These are phyloP conservation scores for Mionectes olivaceus DNA, from an alignment of 2,797 vertebrate genomes.

Conservation along the genomic window DNA sequence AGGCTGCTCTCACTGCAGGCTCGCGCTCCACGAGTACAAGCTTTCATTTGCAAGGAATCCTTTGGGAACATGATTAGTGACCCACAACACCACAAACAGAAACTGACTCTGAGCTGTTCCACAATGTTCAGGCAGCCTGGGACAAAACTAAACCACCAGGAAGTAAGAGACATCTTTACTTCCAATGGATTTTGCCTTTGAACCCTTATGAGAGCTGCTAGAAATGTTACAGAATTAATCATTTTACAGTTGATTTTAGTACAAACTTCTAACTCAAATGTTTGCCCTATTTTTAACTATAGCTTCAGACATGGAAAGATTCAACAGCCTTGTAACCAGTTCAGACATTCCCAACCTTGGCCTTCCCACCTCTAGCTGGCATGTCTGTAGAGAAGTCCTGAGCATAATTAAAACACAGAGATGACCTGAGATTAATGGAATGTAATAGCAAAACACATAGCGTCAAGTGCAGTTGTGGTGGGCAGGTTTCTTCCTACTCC, in stretches of 20 bases:
- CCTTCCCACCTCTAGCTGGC: background rate
- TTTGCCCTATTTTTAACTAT: background rate
- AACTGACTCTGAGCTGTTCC: constrained; percentile 10
- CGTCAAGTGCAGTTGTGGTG: background rate
- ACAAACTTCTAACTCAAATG: background rate
- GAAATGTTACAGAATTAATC: background rate
- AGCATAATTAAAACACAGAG: background rate
- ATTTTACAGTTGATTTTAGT: background rate
- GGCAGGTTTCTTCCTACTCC: background rate
- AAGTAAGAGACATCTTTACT: background rate
- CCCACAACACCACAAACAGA: constrained; percentile 13
- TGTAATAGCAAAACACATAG: background rate
- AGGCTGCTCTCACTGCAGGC: constrained; percentile 35
- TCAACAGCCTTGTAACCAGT: background rate
- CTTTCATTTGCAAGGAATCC: constrained; percentile 40
- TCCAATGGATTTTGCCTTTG: background rate
- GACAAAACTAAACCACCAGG: background rate
- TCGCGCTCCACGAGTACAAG: background rate
- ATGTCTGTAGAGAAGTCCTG: background rate
- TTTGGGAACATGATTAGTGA: background rate
- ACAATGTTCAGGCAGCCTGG: background rate
- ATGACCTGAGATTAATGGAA: background rate
- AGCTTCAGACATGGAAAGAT: background rate
- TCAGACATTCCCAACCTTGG: background rate
- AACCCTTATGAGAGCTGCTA: background rate